Evolutionary conservation across 1,140 invertebrate species (phyloP).

Genomic region (Pinna nobilis): DNA sequence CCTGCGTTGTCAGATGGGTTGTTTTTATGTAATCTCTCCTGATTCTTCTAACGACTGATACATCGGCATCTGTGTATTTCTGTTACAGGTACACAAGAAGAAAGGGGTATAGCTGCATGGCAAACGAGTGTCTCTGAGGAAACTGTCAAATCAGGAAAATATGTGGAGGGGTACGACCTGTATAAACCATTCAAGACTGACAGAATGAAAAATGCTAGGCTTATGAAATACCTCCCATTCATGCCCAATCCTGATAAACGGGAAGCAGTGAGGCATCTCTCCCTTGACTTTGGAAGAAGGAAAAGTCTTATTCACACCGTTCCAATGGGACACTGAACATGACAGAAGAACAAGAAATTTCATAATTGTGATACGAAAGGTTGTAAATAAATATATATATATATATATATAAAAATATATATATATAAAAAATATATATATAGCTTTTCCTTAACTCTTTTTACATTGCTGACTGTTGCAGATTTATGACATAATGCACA

Average conservation of each 20-base stretch:
- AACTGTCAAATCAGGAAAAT: background rate
- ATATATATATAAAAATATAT: no score
- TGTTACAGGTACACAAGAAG: slow-evolving; percentile 45
- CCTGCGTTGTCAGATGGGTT: no score
- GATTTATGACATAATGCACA: no score
- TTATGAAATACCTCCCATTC: slow-evolving; percentile 41
- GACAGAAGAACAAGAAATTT: no score
- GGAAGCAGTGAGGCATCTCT: background rate
- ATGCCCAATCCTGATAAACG: slow-evolving; percentile 23
- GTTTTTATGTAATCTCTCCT: background rate
- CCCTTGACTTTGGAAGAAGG: slow-evolving; percentile 11
- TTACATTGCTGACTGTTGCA: no score
- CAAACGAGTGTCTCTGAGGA: slow-evolving; percentile 33
- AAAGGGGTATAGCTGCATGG: slow-evolving; percentile 52
- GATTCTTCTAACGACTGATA: background rate
- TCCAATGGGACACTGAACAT: slow-evolving; percentile 6
- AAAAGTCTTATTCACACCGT: slow-evolving; percentile 16
- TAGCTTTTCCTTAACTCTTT: no score
- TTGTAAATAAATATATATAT: no score
- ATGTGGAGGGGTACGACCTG: slow-evolving; percentile 39
- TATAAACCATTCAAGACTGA: slow-evolving; percentile 31
- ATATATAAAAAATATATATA: no score
- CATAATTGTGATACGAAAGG: no score
- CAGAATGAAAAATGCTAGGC: background rate
- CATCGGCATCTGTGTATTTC: background rate